phyloP scores from a whole-genome alignment of 2,797 vertebrate species.

The Enteromius afrohamiltoni region DNA sequence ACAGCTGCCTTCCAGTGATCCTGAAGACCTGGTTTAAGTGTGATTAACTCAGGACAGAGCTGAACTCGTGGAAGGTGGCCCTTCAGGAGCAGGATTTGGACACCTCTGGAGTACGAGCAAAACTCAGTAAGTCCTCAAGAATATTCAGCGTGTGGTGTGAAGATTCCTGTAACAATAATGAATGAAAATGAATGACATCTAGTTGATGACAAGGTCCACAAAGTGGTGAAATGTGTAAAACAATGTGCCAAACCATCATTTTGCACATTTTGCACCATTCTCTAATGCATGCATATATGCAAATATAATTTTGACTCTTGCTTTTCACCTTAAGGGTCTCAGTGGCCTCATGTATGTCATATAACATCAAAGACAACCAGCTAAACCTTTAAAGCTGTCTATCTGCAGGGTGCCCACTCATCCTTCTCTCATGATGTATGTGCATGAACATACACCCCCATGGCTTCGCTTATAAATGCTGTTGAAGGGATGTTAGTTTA shows the following conservation, averaged over 20 bases:
- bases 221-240: neutral
- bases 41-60: neutral
- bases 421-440: conserved; percentile 5
- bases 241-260: neutral
- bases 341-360: conserved; percentile 23
- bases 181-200: neutral
- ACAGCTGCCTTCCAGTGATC: neutral
- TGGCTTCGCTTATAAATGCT: conserved; percentile 16
- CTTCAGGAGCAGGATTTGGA: neutral
- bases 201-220: too few relatives aligned
- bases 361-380: conserved; percentile 29
- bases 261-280: neutral
- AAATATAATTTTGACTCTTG: conserved; percentile 18
- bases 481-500: conserved; percentile 28
- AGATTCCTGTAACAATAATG: too few relatives aligned
- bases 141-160: neutral
- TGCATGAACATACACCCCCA: conserved; percentile 19
- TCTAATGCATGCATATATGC: neutral
- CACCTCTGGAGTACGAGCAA: neutral
- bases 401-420: conserved; percentile 41
- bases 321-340: conserved; percentile 33
- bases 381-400: conserved; percentile 24
- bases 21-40: neutral
- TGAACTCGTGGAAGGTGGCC: conserved; percentile 3
- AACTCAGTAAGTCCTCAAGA: neutral